phyloP scores from a whole-genome alignment of 1,140 invertebrate genomes.

The Hyposmocoma kahamanoa region DNA sequence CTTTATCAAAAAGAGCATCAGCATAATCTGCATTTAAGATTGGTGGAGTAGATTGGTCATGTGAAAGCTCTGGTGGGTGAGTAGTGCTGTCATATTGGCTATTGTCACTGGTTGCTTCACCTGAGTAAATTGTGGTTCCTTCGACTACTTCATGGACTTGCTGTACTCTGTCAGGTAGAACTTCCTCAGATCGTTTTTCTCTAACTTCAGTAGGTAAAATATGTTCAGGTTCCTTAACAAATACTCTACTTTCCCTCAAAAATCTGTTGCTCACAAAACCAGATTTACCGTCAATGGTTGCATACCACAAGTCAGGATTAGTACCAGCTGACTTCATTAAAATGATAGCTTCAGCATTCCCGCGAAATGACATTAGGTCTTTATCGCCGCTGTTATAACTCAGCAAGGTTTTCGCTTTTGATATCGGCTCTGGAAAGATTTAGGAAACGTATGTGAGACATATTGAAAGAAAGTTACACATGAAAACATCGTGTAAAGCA shows the following conservation, averaged over 20 bases:
- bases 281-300: constrained; percentile 78
- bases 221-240: constrained; percentile 32
- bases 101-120: constrained; percentile 18
- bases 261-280: constrained; percentile 81
- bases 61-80: constrained; percentile 2
- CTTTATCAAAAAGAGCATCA: too few relatives aligned
- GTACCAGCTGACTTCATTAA: constrained; percentile 82
- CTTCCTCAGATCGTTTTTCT: constrained; percentile 17
- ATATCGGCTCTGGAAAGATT: constrained; percentile 77
- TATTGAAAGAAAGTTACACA: constrained; percentile 20
- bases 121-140: constrained; percentile 60
- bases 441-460: constrained; percentile 12
- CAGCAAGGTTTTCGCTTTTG: constrained; percentile 76
- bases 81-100: constrained; percentile 17
- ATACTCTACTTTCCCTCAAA: constrained; percentile 54
- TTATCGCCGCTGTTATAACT: constrained; percentile 74
- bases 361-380: constrained; percentile 78
- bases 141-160: constrained; percentile 61
- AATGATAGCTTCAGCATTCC: constrained; percentile 77
- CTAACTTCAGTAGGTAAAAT: constrained; percentile 33
- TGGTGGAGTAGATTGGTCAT: not conserved
- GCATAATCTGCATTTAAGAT: not conserved
- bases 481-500: constrained; percentile 24
- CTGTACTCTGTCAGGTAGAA: constrained; percentile 58
- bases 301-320: constrained; percentile 81